These are phyloP conservation scores for Phrixothrix hirtus DNA, from an alignment of 2,888 invertebrate genomes.

Conservation along the genomic window DNA sequence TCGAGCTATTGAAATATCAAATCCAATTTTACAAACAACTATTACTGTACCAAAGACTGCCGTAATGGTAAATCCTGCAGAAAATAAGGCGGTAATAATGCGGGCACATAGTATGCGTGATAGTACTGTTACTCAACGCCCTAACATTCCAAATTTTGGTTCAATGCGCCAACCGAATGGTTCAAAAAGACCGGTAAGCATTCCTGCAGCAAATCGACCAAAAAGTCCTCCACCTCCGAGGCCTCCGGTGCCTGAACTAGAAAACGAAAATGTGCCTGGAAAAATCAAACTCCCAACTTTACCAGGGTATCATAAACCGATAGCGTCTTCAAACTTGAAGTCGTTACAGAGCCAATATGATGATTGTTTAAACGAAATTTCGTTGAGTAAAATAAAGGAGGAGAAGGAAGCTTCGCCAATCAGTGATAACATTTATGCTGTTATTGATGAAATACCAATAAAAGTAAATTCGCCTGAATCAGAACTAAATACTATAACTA, in stretches of 20 bases:
- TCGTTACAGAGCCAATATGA: conserved; percentile 67
- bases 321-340: conserved; percentile 46
- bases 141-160: conserved; percentile 75
- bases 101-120: conserved; percentile 84
- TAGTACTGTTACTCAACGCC: conserved; percentile 52
- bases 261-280: conserved; percentile 36
- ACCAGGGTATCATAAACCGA: conserved; percentile 63
- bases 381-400: conserved; percentile 65
- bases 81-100: conserved; percentile 66
- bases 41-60: conserved; percentile 65
- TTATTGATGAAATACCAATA: conserved; percentile 77
- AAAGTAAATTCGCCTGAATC: conserved; percentile 50
- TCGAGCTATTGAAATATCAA: conserved; percentile 78
- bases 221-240: conserved; percentile 77
- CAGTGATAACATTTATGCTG: conserved; percentile 81
- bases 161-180: conserved; percentile 77
- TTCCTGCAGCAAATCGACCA: conserved; percentile 68
- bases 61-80: conserved; percentile 64
- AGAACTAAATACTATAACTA: conserved; percentile 58
- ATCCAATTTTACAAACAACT: conserved; percentile 75
- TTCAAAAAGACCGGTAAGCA: conserved; percentile 73
- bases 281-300: conserved; percentile 54
- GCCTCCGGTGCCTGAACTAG: conserved; percentile 60
- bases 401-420: conserved; percentile 61
- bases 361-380: conserved; percentile 73